Evolutionary conservation across 2,888 invertebrate species (phyloP), one percentile per base, ranked within the genome.

Genomic region (Chrysolina haemoptera): DNA sequence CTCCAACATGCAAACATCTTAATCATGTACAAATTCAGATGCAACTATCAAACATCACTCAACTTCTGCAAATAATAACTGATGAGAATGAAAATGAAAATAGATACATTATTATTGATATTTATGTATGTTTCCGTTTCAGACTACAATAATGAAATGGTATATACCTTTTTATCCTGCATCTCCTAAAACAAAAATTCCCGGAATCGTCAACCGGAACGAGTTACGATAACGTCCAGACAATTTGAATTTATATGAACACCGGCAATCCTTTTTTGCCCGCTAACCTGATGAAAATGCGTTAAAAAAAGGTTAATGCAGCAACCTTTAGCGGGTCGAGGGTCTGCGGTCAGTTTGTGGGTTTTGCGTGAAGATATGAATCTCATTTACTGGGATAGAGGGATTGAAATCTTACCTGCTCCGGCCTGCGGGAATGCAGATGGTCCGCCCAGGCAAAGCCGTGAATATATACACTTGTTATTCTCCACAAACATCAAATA

Each of bases 401-500:
- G 59, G 35, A 35, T 59, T 9, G 35, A n/a, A n/a, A 22, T 35
- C 59, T 59, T 35, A 59, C 35, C 59, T 59, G 59, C 59, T 20
- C n/a, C n/a, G n/a, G 59, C 59, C 59, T 59, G 59, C 12, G 59
- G 59, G 35, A 59, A 59, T 59, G 59, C 59, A 59, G 59, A 59
- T 22, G 53, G 20, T 53, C 12, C 10, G 53, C 11, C 53, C 11
- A 20, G 12, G 53, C 10, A 6, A 12, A 53, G 53, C 20, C 20
- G 20, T 12, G 53, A 20, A 53, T 53, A 53, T 20, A 53, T 20
- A 20, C 20, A 53, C 20, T 53, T 20, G 53, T 53, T 53, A 53
- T 20, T 18, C 53, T 20, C 20, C 10, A 11, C 20, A 53, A 53
- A 20, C 53, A 16, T 8, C n/a, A n/a, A 48, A 48, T 48, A 48